Base-by-base conservation (phyloP, 2,888 invertebrate genomes). In the Arge pagana region DNA sequence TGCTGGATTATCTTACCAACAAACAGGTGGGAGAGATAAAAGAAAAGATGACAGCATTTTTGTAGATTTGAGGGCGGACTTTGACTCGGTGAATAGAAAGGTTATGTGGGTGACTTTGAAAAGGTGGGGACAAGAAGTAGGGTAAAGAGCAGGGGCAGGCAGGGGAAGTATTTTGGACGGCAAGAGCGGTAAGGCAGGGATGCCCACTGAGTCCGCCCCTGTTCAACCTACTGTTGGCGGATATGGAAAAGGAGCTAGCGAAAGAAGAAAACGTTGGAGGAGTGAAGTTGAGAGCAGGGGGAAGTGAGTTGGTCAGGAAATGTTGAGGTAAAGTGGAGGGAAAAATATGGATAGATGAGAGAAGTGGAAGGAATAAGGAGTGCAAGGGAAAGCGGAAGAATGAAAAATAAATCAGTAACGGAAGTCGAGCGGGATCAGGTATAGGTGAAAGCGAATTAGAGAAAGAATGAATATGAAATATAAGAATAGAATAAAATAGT, bases 61-160 rank as follows among this genome's bases (percentile, higher is more conserved):
- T 13, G 43, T 60, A 1, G 58, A 57, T 36, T 52, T 54, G 16
- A 43, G 50, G 4, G 45, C 56, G 1, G 59, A 58, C 1, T 61
- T 61, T 13, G 58, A 58, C 31, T 39, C 26, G 2, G 41, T 60
- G 16, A 40, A 54, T 28, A 53, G 57, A 23, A 37, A 51, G n/a
- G 50, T 41, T 3, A 19, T 58, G 10, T 43, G 54, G 4, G 19
- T 19, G 19, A 54, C 54, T 16, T 11, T 56, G 10, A 35, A 21
- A 13, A 26, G 26, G n/a, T 21, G 42, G 7, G 45, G 15, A 33
- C 33, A 2, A 33, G 16, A 13, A 15, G 33, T 16, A 3, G 33
- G 7, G 33, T 33, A 33, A 10, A 33, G 33, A 15, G 13, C 3
- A 10, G 2, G 33, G 16, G 2, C 13, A 2, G 16, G 11, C 3